Percentiles rank a stretch among this genome's conserved stretches.
Conservation (phyloP, 2,797 vertebrate species). For the Phyllotis vaccarum region DNA sequence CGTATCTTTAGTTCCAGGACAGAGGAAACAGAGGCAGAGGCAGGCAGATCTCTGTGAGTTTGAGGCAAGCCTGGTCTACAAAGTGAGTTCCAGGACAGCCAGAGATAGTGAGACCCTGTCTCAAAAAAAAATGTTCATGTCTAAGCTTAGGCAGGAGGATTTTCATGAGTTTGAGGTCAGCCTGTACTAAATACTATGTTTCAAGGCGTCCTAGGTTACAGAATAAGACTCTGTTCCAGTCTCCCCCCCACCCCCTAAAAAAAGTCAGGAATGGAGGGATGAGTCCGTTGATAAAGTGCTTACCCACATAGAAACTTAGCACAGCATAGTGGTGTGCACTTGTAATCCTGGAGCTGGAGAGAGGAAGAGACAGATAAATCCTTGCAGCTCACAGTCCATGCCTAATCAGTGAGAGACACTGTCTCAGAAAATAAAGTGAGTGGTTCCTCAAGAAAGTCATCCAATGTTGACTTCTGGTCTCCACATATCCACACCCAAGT, state of each 20-base stretch:
- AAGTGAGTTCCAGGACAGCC: not conserved
- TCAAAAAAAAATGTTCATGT: not conserved
- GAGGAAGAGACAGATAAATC: not conserved
- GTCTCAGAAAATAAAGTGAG: not conserved
- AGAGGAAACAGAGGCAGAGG: not conserved
- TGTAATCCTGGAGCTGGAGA: not conserved
- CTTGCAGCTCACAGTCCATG: not conserved
- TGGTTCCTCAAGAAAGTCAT: not conserved
- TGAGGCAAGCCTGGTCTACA: not conserved
- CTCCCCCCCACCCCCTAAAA: too few relatives aligned
- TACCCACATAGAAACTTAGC: not conserved
- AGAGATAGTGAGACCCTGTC: not conserved
- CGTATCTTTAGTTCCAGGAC: not conserved
- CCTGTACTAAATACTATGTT: not conserved
- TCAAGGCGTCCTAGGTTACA: not conserved
- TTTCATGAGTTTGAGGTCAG: not conserved
- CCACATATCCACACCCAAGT: not conserved
- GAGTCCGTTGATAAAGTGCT: not conserved
- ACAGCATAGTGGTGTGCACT: too few relatives aligned
- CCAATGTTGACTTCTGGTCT: not conserved
- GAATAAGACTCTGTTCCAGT: not conserved
- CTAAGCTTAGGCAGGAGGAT: not conserved
- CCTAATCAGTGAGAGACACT: not conserved
- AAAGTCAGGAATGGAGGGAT: not conserved
- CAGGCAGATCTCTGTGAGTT: not conserved